Evolutionary conservation across 1,140 invertebrate species (phyloP), one percentile per base, ranked within the genome.

Genomic region (Mylabris phalerata): DNA sequence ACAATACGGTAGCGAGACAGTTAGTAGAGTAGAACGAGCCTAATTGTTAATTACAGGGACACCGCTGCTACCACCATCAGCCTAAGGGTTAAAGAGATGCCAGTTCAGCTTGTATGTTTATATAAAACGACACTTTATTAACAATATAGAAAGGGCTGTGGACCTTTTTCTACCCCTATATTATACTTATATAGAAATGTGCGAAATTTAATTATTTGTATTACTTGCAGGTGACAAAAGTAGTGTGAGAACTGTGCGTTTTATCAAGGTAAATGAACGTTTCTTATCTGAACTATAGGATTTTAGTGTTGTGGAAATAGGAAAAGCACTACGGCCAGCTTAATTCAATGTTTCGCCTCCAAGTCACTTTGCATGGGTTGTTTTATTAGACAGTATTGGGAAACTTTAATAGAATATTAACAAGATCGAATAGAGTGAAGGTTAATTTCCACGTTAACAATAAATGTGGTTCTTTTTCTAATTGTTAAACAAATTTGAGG

Each of bases 31-130:
- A 40, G 48, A 57, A 57, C 55, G 44, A 57, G 46, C 55, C 55
- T 57, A 57, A 57, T 57, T 57, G 55, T 57, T 57, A 57, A 57
- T 57, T 57, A 57, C 55, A 57, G 39, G 41, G 55, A 57, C 55
- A 57, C 55, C 46, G 42, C 55, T 41, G 24, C 55, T 57, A 32
- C 4, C 32, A 32, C 4, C 32, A 32, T 7, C 32, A 32, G 4
- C 32, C 32, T 19, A 19, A 26, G 55, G 46, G 55, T 49, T 54
- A 45, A 54, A 42, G 55, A 48, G 1, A 19, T 19, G 19, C 26
- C 45, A 56, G 54, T 56, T 56, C 42, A 47, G 42, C 32, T 57
- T 56, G 45, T 42, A 49, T 42, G 39, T 45, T 52, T 52, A 45
- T 45, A 32, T 32, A 32, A 32, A 4, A 32, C 32, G 32, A 32